These are phyloP conservation scores for Cheilosia pagana DNA, from an alignment of 2,888 invertebrate species.

Conservation along the genomic window DNA sequence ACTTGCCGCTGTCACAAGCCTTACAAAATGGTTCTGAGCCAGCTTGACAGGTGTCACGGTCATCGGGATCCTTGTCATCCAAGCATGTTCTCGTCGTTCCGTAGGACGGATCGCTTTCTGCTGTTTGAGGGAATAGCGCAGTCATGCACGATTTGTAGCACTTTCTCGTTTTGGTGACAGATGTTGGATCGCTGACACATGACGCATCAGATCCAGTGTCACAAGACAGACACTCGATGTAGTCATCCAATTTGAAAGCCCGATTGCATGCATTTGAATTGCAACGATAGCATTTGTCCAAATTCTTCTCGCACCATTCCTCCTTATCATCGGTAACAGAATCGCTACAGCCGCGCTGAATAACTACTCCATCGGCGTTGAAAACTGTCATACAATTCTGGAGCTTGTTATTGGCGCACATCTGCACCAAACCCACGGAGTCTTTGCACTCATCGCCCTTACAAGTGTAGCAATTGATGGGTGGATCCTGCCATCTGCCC, in stretches of 20 bases:
- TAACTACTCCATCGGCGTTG: conserved; percentile 76
- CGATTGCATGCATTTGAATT: conserved; percentile 81
- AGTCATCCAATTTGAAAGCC: conserved; percentile 77
- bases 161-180: conserved; percentile 76
- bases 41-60: conserved; percentile 77
- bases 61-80: conserved; percentile 79
- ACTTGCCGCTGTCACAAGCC: conserved; percentile 77
- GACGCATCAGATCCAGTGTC: conserved; percentile 76
- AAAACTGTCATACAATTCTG: conserved; percentile 81
- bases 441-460: conserved; percentile 73
- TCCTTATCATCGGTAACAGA: conserved; percentile 68
- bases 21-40: conserved; percentile 77
- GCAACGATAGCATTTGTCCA: conserved; percentile 79
- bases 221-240: conserved; percentile 79
- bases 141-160: conserved; percentile 80
- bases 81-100: conserved; percentile 79
- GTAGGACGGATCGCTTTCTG: conserved; percentile 79
- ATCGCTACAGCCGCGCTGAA: conserved; percentile 79
- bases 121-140: conserved; percentile 78
- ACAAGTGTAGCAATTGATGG: conserved; percentile 79
- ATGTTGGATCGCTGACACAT: conserved; percentile 75
- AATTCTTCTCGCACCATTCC: conserved; percentile 77
- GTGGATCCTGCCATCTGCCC: conserved; percentile 80
- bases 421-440: conserved; percentile 35
- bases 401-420: conserved; percentile 76